Evolutionary conservation across 2,113 vertebrate species (phyloP), one percentile per base, ranked within the genome.

Genomic region (Puma concolor): DNA sequence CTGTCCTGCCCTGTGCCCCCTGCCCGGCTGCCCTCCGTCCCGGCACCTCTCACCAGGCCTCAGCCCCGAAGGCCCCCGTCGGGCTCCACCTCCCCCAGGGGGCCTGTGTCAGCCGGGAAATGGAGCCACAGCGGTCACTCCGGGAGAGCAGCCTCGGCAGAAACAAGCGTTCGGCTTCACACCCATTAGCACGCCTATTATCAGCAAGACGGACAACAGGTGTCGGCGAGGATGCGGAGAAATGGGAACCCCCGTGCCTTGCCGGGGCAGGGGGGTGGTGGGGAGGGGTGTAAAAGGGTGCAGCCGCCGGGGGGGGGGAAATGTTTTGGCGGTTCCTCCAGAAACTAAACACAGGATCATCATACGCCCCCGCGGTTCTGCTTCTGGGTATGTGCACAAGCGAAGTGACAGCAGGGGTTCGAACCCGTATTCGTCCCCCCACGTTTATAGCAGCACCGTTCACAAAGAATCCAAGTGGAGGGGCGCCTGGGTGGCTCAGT

Each of bases 241-340:
- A 38, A 13, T 1, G 0, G 19, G 82, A 23, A 16, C 6, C 7
- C 1, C 21, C 15, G 0, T 0, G 41, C 8, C 14, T 48, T 15
- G 15, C 74, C 31, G 41, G 14, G n/a, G 23, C 52, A 17, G 6
- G 54, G 54, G 14, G 57, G 21, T 6, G 8, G 57, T 17, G 57
- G 57, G 21, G 44, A 44, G 36, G 9, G 10, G 10, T 13, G 25
- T 7, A 5, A 12, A 6, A 4, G 33, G 25, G 57, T 8, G 6
- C 9, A 4, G 27, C 69, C 19, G 4, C 11, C 7, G 44, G 79
- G 44, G 71, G 44, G 79, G 44, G 71, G 44, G 17, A 57, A 29
- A 19, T 23, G 31, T 4, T 9, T 13, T 0, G 1, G 4, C 1
- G 41, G 10, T 6, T 76, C 41, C 76, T 48, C 50, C 29, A 31